These are phyloP conservation scores for Silurus asotus DNA, from an alignment of 2,113 vertebrate species.

Conservation along the genomic window DNA sequence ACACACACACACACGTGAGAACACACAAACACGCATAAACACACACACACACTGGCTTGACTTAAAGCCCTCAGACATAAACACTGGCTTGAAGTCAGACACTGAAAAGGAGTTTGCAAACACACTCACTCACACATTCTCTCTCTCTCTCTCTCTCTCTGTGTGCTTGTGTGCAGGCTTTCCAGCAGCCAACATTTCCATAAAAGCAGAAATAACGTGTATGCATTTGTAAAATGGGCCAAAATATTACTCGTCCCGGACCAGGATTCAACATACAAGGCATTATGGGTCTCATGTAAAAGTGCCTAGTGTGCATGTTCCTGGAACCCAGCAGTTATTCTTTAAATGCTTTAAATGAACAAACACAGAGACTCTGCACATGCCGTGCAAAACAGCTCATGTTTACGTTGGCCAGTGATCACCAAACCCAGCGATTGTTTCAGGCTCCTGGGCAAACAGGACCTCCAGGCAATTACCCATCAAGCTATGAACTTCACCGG, in stretches of 20 bases:
- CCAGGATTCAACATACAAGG: neutral
- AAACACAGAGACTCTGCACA: neutral
- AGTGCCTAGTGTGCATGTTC: neutral
- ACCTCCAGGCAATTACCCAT: neutral
- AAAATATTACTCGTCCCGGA: neutral
- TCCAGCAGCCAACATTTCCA: neutral
- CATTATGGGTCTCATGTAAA: neutral
- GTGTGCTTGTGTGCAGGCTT: neutral
- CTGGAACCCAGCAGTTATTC: neutral
- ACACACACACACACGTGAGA: neutral
- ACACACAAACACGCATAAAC: neutral
- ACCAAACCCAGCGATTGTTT: neutral
- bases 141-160: neutral
- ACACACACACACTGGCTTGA: neutral
- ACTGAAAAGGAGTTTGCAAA: neutral
- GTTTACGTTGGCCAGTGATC: neutral
- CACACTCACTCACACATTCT: neutral
- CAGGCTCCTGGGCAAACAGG: neutral
- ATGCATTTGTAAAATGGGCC: neutral
- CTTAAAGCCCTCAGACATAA: neutral
- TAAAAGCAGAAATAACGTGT: neutral
- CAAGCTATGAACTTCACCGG: neutral
- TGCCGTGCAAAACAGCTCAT: neutral
- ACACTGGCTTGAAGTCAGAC: neutral
- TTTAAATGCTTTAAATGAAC: constrained; percentile 4